These are phyloP conservation scores for Alauda arvensis DNA, from an alignment of 2,797 vertebrate species.

Conservation along the genomic window DNA sequence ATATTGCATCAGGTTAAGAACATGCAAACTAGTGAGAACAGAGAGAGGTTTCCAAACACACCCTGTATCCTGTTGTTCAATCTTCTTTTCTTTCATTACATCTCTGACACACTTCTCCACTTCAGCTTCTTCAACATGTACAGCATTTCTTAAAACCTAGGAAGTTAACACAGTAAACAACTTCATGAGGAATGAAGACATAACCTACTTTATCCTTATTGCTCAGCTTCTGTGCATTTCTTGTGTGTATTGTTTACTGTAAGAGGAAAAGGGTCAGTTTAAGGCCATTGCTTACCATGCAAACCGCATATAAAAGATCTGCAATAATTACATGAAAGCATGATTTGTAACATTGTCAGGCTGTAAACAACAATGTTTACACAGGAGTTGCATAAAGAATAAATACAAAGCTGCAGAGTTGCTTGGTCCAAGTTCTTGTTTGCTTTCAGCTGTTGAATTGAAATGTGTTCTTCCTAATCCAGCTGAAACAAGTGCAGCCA, in stretches of 20 bases:
- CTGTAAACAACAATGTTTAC: not conserved
- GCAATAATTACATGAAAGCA: not conserved
- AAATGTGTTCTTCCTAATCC: not conserved
- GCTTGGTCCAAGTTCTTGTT: not conserved
- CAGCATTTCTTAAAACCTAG: conserved; percentile 83
- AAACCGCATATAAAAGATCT: not conserved
- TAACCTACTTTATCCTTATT: not conserved
- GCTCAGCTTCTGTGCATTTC: not conserved
- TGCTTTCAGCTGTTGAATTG: not conserved
- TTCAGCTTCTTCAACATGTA: conserved; percentile 69
- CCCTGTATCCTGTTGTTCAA: conserved; percentile 80
- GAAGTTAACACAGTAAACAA: not conserved
- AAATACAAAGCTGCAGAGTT: not conserved
- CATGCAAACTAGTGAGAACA: not conserved
- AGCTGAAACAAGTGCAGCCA: not conserved
- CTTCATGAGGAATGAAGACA: not conserved
- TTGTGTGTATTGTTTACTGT: not conserved
- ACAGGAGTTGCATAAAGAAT: not conserved
- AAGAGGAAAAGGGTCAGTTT: not conserved
- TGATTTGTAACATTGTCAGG: not conserved
- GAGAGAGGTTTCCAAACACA: conserved; percentile 51
- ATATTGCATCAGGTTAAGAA: not conserved
- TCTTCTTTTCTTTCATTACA: conserved; percentile 86
- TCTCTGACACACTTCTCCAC: conserved; percentile 77
- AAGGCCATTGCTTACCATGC: not conserved